Evolutionary conservation across 2,113 vertebrate genomes (phyloP), one percentile per base, ranked within the genome.

Genomic region (Rhipidura dahli): DNA sequence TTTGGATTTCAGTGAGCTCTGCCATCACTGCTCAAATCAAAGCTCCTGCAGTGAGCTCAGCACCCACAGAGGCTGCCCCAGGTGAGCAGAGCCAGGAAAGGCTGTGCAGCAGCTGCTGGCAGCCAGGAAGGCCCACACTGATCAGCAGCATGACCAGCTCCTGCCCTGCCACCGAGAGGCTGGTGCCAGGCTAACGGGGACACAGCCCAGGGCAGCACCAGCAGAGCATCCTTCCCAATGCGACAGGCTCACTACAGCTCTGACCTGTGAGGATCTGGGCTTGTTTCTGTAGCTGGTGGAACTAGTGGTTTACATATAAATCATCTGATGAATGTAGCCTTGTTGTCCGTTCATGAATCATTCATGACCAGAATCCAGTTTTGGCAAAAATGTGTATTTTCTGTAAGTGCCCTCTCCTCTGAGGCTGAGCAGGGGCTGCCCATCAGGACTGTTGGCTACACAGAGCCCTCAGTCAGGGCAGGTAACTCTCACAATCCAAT

Each of bases 251-350:
- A 15, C 15, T 47, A 11, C 18, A 45, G 78, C 84, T 49, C 91
- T 90, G 87, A 93, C 94, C 84, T 22, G 3, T 1, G 0, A 37
- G 47, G 59, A 72, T 40, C 71, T 54, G 35, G 44, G 77, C 60
- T 94, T 33, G 9, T 87, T 91, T 79, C 83, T 92, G 93, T 51
- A 66, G 64, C 68, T 80, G 39, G 5, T 86, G 71, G 35, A 93
- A 81, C 20, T 20, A 49, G 66, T 81, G 92, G 71, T 86, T 96
- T 94, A 88, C 95, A 93, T 92, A 90, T 78, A 77, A 96, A 96
- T 96, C 77, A 92, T 95, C 87, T 83, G 92, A 94, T 96, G 90
- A 95, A 93, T 94, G 94, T 68, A 56, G 92, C 88, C 94, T 96
- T 96, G 92, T 93, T 93, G 88, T 47, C 75, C 5, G 1, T 51